A percentile compares a stretch with the other conserved stretches of the same genome.
phyloP scores from a whole-genome alignment of 2,888 invertebrate species.

The Belgica antarctica region DNA sequence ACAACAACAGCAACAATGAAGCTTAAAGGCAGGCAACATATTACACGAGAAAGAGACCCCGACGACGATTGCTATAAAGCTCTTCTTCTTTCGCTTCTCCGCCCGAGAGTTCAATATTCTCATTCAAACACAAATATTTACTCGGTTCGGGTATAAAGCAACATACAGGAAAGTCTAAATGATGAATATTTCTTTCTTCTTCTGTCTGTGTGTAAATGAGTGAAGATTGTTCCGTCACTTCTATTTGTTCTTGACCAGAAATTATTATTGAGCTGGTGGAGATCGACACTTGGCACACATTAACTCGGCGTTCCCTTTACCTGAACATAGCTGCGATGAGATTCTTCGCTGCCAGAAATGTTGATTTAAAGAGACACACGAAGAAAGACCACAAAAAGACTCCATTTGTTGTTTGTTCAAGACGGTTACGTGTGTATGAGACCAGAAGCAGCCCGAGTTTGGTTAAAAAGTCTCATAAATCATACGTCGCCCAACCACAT shows the following conservation, averaged over 20 bases:
- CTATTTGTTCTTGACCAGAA: neutral
- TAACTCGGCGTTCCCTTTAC: too few relatives aligned
- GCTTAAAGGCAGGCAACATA: conserved; percentile 6
- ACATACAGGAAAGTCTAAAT: conserved; percentile 8
- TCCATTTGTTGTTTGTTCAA: conserved; percentile 1
- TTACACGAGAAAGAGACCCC: conserved; percentile 5
- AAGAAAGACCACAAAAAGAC: neutral
- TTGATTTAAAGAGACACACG: conserved; percentile 5
- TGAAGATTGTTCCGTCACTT: neutral
- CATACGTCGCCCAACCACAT: neutral
- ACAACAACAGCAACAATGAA: conserved; percentile 10
- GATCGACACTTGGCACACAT: too few relatives aligned
- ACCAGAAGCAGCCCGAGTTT: conserved; percentile 17
- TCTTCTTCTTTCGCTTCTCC: conserved; percentile 20
- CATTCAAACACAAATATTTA: conserved; percentile 44
- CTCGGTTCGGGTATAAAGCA: conserved; percentile 8
- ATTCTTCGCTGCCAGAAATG: too few relatives aligned
- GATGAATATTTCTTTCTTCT: conserved; percentile 29
- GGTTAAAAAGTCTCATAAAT: conserved; percentile 15
- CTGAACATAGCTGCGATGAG: too few relatives aligned
- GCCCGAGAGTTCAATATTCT: conserved; percentile 42
- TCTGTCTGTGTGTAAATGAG: conserved; percentile 16
- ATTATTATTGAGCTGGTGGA: neutral
- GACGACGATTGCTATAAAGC: conserved; percentile 31
- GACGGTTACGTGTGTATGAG: conserved; percentile 1